Evolutionary conservation across 2,113 vertebrate genomes (phyloP).

Genomic region (Rhea pennata): DNA sequence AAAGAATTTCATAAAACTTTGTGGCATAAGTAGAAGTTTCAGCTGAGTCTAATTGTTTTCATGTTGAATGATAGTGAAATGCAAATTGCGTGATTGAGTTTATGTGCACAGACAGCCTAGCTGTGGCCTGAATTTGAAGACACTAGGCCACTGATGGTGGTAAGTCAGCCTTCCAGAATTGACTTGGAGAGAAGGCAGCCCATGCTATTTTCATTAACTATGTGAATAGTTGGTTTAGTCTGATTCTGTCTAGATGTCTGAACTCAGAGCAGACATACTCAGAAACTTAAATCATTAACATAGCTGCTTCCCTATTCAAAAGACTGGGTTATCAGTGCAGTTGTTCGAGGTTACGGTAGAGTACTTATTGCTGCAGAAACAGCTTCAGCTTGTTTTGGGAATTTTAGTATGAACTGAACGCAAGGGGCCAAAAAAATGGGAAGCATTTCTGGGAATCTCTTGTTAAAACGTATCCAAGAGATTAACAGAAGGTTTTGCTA

Average conservation of each 20-base stretch:
- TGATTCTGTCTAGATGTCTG: background rate
- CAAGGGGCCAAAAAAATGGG: background rate
- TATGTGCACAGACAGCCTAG: background rate
- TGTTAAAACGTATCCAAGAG: background rate
- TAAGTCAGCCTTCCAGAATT: background rate
- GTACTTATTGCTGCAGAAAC: background rate
- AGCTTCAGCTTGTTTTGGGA: background rate
- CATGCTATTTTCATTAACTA: background rate
- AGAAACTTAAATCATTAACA: background rate
- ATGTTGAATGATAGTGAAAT: background rate
- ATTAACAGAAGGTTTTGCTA: background rate
- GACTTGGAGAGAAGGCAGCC: background rate
- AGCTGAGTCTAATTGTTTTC: background rate
- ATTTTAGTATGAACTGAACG: background rate
- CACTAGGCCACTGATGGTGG: background rate
- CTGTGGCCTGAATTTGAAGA: background rate
- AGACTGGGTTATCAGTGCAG: background rate
- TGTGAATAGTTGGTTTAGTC: background rate
- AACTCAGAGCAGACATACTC: background rate
- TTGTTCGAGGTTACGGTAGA: background rate
- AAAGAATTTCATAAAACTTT: background rate
- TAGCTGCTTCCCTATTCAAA: background rate
- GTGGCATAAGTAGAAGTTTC: background rate
- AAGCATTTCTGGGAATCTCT: background rate
- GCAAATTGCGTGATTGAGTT: background rate